Conservation (phyloP, 2,113 vertebrate genomes). For the Conger conger region DNA sequence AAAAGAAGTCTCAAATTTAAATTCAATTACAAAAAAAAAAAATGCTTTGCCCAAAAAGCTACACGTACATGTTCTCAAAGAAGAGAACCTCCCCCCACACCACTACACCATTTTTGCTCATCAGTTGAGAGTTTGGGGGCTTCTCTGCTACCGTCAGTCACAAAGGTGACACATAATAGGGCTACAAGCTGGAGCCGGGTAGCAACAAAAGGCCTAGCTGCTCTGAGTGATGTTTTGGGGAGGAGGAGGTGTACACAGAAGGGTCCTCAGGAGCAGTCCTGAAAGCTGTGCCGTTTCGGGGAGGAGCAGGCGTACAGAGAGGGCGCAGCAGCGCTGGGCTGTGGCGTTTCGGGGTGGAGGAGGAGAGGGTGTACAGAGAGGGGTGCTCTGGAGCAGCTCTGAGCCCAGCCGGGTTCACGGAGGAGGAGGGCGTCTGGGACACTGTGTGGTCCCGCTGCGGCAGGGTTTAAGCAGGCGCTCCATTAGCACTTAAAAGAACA, state of each 20-base stretch:
- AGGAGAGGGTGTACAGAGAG: background rate
- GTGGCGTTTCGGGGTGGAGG: background rate
- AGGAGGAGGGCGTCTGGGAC: background rate
- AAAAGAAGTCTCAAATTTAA: background rate
- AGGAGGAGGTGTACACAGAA: background rate
- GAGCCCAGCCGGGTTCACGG: background rate
- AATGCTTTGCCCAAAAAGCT: no score
- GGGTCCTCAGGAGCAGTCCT: background rate
- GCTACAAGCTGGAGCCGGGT: slow-evolving; percentile 5
- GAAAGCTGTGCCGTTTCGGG: background rate
- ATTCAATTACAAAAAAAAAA: no score
- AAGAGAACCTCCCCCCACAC: background rate
- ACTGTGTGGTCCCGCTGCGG: slow-evolving; percentile 16
- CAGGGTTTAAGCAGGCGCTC: slow-evolving; percentile 6
- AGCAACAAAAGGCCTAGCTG: background rate
- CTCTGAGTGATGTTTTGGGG: background rate
- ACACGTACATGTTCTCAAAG: no score
- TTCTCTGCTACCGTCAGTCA: background rate
- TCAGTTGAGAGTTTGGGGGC: background rate
- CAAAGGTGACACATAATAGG: background rate
- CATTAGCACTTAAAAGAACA: slow-evolving; percentile 23
- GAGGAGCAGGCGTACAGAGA: no score
- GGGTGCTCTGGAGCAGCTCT: background rate
- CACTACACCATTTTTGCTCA: background rate
- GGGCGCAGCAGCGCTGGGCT: background rate